phyloP scores from a whole-genome alignment of 2,888 invertebrate species.

The Oasisia sp. region DNA sequence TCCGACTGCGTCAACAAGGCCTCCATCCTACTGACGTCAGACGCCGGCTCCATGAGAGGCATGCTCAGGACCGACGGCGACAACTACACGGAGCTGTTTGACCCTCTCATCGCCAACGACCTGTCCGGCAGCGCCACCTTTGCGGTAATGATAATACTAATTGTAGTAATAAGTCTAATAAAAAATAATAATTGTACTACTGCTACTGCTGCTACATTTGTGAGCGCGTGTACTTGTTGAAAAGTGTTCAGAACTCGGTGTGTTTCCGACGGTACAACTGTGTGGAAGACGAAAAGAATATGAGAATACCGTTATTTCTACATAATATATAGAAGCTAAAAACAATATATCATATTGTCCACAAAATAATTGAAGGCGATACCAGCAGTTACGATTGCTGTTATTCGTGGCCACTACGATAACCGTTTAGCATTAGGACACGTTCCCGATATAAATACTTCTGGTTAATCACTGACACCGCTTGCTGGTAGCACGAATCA shows the following conservation, averaged over 20 bases:
- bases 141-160: background rate
- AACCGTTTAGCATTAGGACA: background rate
- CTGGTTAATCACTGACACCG: background rate
- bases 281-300: no score
- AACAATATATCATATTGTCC: background rate
- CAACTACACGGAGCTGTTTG: background rate
- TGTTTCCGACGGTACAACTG: no score
- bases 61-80: background rate
- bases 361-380: no score
- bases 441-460: background rate
- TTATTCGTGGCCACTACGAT: background rate
- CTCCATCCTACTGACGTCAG: background rate
- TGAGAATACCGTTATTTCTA: no score
- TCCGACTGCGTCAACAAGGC: background rate
- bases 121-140: background rate
- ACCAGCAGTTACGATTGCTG: background rate
- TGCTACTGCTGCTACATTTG: no score
- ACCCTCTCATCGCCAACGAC: background rate
- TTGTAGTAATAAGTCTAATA: no score
- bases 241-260: no score
- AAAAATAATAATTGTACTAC: no score
- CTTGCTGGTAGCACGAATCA: background rate
- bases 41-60: background rate
- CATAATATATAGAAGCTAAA: no score
- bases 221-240: no score